Evolutionary conservation across 1,140 invertebrate genomes (phyloP).

Genomic region (Zaprionus vittiger): DNA sequence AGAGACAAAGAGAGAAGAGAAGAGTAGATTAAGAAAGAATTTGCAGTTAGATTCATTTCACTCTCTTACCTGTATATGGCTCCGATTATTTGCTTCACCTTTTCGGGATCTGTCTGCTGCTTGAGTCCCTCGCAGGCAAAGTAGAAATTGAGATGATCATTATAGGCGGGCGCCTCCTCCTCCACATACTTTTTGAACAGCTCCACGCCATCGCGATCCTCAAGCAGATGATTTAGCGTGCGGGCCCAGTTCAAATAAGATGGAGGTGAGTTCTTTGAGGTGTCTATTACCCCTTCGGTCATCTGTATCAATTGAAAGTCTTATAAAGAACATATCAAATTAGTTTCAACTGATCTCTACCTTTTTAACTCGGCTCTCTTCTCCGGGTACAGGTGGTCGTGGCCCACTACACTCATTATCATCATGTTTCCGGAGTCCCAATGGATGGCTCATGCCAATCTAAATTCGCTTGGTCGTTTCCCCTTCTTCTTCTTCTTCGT

Average conservation of each 20-base stretch:
- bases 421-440: slow-evolving; percentile 82
- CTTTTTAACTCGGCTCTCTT: slow-evolving; percentile 84
- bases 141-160: slow-evolving; percentile 93
- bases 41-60: neutral
- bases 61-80: slow-evolving; percentile 90
- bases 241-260: slow-evolving; percentile 94
- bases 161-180: slow-evolving; percentile 91
- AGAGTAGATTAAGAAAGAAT: neutral
- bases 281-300: slow-evolving; percentile 84
- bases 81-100: slow-evolving; percentile 90
- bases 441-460: slow-evolving; percentile 84
- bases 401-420: slow-evolving; percentile 85
- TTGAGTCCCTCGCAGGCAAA: slow-evolving; percentile 96
- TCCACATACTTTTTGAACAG: slow-evolving; percentile 93
- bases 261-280: slow-evolving; percentile 88
- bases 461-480: slow-evolving; percentile 51
- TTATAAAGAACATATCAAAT: neutral
- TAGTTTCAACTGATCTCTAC: slow-evolving; percentile 28
- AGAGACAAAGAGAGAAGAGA: neutral
- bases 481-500: slow-evolving; percentile 10
- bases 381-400: slow-evolving; percentile 84
- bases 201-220: slow-evolving; percentile 93
- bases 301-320: slow-evolving; percentile 54
- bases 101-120: slow-evolving; percentile 89
- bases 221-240: slow-evolving; percentile 91